A percentile compares a stretch with the other conserved stretches of the same genome.
Conservation (phyloP, 2,888 invertebrate genomes). For the Hypsopygia costalis region DNA sequence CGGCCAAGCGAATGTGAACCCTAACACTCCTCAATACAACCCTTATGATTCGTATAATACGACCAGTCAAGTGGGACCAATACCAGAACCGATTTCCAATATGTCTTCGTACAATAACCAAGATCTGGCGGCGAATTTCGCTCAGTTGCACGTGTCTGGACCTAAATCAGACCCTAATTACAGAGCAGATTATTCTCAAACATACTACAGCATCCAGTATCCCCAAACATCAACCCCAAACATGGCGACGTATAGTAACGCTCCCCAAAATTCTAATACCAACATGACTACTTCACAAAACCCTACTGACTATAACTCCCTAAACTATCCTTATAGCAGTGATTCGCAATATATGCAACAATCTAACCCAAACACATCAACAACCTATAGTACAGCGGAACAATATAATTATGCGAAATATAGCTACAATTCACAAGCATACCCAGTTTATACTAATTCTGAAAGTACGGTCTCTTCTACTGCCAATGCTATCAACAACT, state of each 20-base stretch:
- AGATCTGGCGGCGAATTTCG: constrained; percentile 53
- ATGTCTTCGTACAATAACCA: constrained; percentile 33
- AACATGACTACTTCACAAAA: constrained; percentile 45
- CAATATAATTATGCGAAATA: constrained; percentile 36
- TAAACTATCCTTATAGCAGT: constrained; percentile 48
- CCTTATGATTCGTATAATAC: constrained; percentile 33
- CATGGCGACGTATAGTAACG: constrained; percentile 54
- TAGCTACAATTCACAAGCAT: constrained; percentile 42
- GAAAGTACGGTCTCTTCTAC: constrained; percentile 37
- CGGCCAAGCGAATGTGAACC: constrained; percentile 26
- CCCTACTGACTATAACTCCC: constrained; percentile 41
- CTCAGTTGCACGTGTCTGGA: constrained; percentile 56
- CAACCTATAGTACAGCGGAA: constrained; percentile 31
- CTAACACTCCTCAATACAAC: constrained; percentile 23
- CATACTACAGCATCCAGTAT: constrained; percentile 58
- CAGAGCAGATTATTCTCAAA: constrained; percentile 53
- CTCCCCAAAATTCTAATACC: constrained; percentile 43
- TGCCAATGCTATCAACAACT: constrained; percentile 30
- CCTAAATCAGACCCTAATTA: constrained; percentile 41
- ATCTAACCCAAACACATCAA: constrained; percentile 21
- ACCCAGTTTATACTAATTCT: constrained; percentile 45
- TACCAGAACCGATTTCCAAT: constrained; percentile 36
- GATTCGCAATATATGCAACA: constrained; percentile 28
- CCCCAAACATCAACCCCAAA: constrained; percentile 49
- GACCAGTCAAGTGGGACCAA: constrained; percentile 29